Percentiles rank a stretch among this genome's conserved stretches.
Evolutionary conservation across 2,797 vertebrate species (phyloP).

Genomic region (Capromys pilorides): DNA sequence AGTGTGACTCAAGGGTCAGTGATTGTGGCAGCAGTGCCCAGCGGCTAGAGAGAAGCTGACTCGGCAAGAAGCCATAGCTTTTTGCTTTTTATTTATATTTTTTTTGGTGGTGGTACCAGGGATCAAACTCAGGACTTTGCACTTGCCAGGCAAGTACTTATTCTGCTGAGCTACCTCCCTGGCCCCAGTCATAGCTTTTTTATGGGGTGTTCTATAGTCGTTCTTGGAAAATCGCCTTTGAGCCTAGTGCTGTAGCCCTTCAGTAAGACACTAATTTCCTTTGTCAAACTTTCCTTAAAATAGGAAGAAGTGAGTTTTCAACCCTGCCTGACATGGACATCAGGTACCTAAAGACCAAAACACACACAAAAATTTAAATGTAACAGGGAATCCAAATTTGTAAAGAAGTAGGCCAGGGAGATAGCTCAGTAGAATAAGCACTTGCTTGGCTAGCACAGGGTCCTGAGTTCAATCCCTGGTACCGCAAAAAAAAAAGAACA

Average conservation of each 20-base stretch:
- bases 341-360: neutral
- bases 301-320: neutral
- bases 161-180: no score
- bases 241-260: neutral
- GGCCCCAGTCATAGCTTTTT: neutral
- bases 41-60: neutral
- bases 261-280: neutral
- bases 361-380: neutral
- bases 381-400: neutral
- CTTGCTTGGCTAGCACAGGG: no score
- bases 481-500: no score
- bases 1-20: neutral
- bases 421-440: no score
- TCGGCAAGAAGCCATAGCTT: neutral
- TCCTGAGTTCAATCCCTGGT: no score
- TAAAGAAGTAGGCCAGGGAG: no score
- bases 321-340: neutral
- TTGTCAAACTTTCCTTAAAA: neutral
- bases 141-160: no score
- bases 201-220: neutral
- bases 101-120: no score
- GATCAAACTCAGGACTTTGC: no score
- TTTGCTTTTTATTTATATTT: no score
- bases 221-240: neutral
- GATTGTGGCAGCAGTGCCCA: neutral